Evolutionary conservation across 2,888 invertebrate species (phyloP).

Genomic region (Lydus trimaculatus): DNA sequence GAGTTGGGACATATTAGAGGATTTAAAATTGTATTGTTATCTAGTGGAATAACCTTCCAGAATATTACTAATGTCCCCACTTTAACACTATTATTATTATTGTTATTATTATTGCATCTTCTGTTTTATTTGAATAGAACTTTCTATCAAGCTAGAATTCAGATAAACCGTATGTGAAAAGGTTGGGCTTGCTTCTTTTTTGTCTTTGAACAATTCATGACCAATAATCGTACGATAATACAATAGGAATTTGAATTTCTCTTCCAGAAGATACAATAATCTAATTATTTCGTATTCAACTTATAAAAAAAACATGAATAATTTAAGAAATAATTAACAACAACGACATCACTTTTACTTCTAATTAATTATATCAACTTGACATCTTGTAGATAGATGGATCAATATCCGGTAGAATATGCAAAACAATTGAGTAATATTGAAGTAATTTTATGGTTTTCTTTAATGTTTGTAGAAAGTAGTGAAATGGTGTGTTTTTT

Average conservation of each 20-base stretch:
- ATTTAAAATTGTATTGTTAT: neutral
- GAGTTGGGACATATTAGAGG: neutral
- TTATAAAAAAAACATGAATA: neutral
- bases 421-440: neutral
- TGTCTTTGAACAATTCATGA: neutral
- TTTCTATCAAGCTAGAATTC: neutral
- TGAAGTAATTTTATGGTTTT: neutral
- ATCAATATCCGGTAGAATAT: too few species aligned
- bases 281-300: neutral
- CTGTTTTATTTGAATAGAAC: neutral
- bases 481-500: too few species aligned
- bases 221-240: neutral
- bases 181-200: neutral
- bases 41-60: slow-evolving; percentile 3
- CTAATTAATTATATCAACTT: too few species aligned
- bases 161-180: neutral
- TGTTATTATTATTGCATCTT: neutral
- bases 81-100: neutral
- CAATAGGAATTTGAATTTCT: neutral
- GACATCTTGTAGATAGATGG: neutral
- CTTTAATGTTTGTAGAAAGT: slow-evolving; percentile 1
- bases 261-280: neutral
- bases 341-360: neutral
- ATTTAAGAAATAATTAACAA: neutral
- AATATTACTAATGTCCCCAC: neutral